Percentiles rank a stretch among this genome's conserved stretches.
Conservation (phyloP, 92 coral and sea anemone genomes). For the Siderastrea radians region DNA sequence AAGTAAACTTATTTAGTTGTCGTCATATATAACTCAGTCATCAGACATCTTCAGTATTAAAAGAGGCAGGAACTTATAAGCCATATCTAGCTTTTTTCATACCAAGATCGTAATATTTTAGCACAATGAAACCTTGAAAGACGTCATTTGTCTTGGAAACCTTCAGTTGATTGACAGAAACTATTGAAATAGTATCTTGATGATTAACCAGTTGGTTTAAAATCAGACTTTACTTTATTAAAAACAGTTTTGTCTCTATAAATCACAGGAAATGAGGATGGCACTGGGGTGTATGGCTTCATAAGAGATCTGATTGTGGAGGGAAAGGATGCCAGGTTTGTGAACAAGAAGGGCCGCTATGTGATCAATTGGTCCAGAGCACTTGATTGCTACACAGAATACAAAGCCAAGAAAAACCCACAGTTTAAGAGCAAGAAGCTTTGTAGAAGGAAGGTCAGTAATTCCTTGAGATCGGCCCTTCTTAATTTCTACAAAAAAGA, state of each 20-base stretch:
- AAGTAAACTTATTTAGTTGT: no score
- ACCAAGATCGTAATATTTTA: no score
- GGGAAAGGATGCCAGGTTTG: slow-evolving; percentile 34
- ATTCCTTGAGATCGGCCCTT: slow-evolving; percentile 42
- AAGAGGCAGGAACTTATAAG: no score
- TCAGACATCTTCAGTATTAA: no score
- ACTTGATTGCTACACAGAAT: slow-evolving; percentile 14
- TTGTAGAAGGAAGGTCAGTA: slow-evolving; percentile 17
- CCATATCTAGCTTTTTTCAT: no score
- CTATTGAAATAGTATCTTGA: no score
- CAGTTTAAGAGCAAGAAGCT: slow-evolving; percentile 23
- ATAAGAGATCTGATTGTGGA: slow-evolving; percentile 33
- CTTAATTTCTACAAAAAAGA: slow-evolving; percentile 45
- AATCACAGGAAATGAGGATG: neutral
- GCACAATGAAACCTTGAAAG: no score
- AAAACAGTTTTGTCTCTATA: no score
- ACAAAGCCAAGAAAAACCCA: slow-evolving; percentile 33
- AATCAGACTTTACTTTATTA: neutral
- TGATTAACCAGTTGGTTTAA: neutral
- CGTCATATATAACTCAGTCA: no score
- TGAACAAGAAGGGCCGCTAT: slow-evolving; percentile 42
- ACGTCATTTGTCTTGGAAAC: no score
- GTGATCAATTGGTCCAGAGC: slow-evolving; percentile 40
- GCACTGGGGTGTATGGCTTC: slow-evolving; percentile 38
- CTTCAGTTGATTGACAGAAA: no score